A percentile compares a stretch with the other conserved stretches of the same genome.
Evolutionary conservation across 2,113 vertebrate species (phyloP).

Genomic region (Notiomystis cincta): DNA sequence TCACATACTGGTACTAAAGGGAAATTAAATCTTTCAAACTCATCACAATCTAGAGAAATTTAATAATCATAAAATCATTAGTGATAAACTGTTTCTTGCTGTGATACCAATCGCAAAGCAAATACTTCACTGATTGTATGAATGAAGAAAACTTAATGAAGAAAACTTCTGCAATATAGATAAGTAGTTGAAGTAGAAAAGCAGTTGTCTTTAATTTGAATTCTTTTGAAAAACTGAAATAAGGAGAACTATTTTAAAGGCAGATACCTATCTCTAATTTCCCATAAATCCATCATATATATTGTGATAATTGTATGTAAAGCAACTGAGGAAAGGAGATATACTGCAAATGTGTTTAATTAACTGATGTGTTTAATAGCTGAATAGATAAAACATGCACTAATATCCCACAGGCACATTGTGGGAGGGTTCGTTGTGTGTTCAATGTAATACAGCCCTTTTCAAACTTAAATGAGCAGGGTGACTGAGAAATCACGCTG

Average conservation of each 20-base stretch:
- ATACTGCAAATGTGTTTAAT: background rate
- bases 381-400: background rate
- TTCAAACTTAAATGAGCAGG: background rate
- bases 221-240: background rate
- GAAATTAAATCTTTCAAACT: background rate
- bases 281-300: background rate
- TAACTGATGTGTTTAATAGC: background rate
- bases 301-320: background rate
- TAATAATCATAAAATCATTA: background rate
- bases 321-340: background rate
- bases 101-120: background rate
- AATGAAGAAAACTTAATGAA: background rate
- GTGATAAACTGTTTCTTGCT: background rate
- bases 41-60: background rate
- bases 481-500: background rate
- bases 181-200: background rate
- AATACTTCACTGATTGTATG: background rate
- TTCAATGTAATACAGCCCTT: background rate
- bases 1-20: background rate
- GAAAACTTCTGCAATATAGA: background rate
- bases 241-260: background rate
- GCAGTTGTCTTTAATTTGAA: background rate
- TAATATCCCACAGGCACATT: background rate
- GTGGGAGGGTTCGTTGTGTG: background rate
- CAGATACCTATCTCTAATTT: background rate